phyloP scores from a whole-genome alignment of 2,113 vertebrate species.

The Gambusia holbrooki region DNA sequence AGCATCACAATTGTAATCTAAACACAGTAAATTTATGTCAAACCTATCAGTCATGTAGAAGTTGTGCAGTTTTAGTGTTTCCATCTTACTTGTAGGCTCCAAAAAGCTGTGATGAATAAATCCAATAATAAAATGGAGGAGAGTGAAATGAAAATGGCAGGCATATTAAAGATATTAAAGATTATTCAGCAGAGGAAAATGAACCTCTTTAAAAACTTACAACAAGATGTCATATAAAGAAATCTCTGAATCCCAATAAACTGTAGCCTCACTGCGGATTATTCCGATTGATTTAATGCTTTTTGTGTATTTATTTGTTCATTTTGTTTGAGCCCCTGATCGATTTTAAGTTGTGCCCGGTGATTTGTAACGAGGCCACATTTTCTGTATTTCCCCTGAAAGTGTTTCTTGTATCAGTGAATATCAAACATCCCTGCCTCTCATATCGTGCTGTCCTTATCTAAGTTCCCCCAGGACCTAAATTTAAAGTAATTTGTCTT shows the following conservation, averaged over 20 bases:
- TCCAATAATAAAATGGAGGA: slow-evolving; percentile 15
- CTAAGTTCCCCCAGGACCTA: slow-evolving; percentile 4
- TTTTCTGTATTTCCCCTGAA: slow-evolving; percentile 16
- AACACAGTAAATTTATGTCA: background rate
- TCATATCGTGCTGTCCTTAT: slow-evolving; percentile 21
- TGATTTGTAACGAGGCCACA: slow-evolving; percentile 7
- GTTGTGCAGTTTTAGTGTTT: background rate
- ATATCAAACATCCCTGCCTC: background rate
- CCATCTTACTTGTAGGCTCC: background rate
- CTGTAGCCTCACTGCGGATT: background rate
- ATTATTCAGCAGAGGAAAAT: slow-evolving; percentile 20
- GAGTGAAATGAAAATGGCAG: slow-evolving; percentile 20
- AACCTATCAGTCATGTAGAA: background rate
- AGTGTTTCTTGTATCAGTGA: slow-evolving; percentile 3
- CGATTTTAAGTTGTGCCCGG: background rate
- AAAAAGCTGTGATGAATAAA: slow-evolving; percentile 25
- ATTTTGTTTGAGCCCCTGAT: slow-evolving; percentile 9
- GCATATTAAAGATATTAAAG: slow-evolving; percentile 1
- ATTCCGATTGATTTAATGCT: slow-evolving; percentile 2
- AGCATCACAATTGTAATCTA: background rate
- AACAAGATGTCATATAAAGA: background rate
- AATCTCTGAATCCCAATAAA: background rate
- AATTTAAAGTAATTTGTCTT: slow-evolving; percentile 6
- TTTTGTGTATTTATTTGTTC: slow-evolving; percentile 12
- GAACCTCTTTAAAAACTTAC: slow-evolving; percentile 18